Evolutionary conservation across 2,113 vertebrate genomes (phyloP), one percentile per base, ranked within the genome.

Genomic region (Ictalurus punctatus): DNA sequence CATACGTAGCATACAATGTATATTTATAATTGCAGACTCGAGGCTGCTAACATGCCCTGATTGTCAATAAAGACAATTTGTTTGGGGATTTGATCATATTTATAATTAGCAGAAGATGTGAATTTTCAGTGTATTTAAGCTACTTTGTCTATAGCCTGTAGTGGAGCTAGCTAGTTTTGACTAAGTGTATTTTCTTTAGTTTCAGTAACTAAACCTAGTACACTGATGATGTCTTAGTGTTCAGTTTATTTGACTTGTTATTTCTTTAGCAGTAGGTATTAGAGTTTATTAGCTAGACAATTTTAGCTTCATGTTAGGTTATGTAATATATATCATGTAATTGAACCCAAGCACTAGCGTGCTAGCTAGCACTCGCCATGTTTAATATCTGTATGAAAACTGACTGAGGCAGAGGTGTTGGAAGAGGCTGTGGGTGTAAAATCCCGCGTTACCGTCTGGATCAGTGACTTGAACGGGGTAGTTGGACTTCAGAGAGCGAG

Each of bases 401-500:
- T 40, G 71, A 74, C 37, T 74, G 2, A 44, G 71, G 37, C 8
- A 10, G 56, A 71, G n/a, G 23, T 25, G 23, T 58, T 16, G 40
- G 40, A 27, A 58, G 44, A 65, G 69, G 48, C 14, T 25, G 30
- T 67, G 74, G 23, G 74, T 48, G 19, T 56, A 87, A 82, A 78
- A 17, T 52, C 58, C n/a, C 88, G 44, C 80, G 6, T 89, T 96
- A 98, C 97, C 96, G 93, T 98, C 97, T 84, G 96, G 96, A 92
- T 96, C 97, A 4, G 98, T 98, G 78, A 98, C 98, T 96, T 99
- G 98, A 89, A 99, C 95, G 23, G 98, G 98, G 89, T 97, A 98
- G 92, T 97, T 98, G 94, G 96, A 95, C 96, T 97, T 96, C 93
- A 94, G 91, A 69, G 96, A 96, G 97, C 98, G 95, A 92, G 89